Evolutionary conservation across 1,140 invertebrate species (phyloP).

Genomic region (Micrasema minimum): DNA sequence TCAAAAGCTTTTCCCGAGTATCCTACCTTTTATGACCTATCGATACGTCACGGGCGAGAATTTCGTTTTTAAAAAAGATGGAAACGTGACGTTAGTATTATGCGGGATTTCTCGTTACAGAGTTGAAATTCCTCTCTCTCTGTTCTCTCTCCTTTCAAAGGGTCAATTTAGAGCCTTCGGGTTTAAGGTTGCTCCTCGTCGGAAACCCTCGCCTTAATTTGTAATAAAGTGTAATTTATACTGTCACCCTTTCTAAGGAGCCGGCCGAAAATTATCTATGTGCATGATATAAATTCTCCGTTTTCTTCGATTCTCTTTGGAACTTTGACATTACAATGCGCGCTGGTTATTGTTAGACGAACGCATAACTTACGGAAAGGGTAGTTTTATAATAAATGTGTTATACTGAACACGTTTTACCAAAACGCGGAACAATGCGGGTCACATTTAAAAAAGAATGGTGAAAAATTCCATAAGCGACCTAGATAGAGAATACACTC

Average conservation of each 20-base stretch:
- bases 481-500: too few species aligned
- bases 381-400: too few species aligned
- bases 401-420: too few species aligned
- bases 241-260: slow-evolving; percentile 38
- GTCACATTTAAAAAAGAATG: too few species aligned
- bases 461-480: too few species aligned
- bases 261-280: slow-evolving; percentile 21
- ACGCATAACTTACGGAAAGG: too few species aligned
- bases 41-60: slow-evolving; percentile 46
- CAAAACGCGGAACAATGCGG: too few species aligned
- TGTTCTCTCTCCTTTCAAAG: slow-evolving; percentile 27
- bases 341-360: slow-evolving; percentile 5
- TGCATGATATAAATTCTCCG: slow-evolving; percentile 6
- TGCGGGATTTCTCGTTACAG: slow-evolving; percentile 30
- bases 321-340: slow-evolving; percentile 13
- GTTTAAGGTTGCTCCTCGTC: background rate
- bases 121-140: slow-evolving; percentile 44
- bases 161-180: slow-evolving; percentile 35
- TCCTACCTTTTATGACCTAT: slow-evolving; percentile 46
- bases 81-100: slow-evolving; percentile 48
- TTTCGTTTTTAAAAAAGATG: slow-evolving; percentile 45
- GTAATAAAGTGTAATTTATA: slow-evolving; percentile 51
- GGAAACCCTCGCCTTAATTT: slow-evolving; percentile 43
- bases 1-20: slow-evolving; percentile 35
- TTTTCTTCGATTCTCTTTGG: background rate